These are phyloP conservation scores for Danio aesculapii DNA, from an alignment of 2,797 vertebrate genomes.

Conservation along the genomic window DNA sequence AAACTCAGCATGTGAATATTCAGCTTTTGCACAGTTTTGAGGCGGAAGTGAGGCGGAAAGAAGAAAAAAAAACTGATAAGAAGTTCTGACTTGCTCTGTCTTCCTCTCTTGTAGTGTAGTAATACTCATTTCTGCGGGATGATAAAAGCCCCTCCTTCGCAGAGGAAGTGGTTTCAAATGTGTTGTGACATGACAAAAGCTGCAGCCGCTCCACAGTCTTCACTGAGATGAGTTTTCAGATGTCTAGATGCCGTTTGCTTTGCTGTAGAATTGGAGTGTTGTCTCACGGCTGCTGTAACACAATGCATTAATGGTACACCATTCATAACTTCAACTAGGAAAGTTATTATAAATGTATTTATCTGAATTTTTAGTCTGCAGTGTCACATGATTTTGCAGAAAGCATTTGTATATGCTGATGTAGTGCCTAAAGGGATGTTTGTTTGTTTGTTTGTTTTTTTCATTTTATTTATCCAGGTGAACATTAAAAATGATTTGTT, in stretches of 20 bases:
- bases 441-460: too few relatives aligned
- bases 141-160: slow-evolving; percentile 10
- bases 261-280: background rate
- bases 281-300: background rate
- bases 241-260: background rate
- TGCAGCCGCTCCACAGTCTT: slow-evolving; percentile 54
- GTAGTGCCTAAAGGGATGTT: background rate
- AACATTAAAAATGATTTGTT: too few relatives aligned
- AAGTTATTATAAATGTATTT: background rate
- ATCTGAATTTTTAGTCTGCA: background rate
- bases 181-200: slow-evolving; percentile 39
- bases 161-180: slow-evolving; percentile 45
- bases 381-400: background rate
- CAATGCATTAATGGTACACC: background rate
- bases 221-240: slow-evolving; percentile 7
- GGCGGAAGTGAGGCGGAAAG: slow-evolving; percentile 33
- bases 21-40: background rate
- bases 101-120: slow-evolving; percentile 34
- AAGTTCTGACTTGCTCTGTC: background rate
- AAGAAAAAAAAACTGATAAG: slow-evolving; percentile 19
- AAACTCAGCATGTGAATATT: background rate
- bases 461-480: too few relatives aligned
- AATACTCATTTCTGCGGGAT: slow-evolving; percentile 47
- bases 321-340: background rate
- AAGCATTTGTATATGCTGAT: background rate